phyloP scores from a whole-genome alignment of 2,113 vertebrate species.

The Eublepharis macularius region DNA sequence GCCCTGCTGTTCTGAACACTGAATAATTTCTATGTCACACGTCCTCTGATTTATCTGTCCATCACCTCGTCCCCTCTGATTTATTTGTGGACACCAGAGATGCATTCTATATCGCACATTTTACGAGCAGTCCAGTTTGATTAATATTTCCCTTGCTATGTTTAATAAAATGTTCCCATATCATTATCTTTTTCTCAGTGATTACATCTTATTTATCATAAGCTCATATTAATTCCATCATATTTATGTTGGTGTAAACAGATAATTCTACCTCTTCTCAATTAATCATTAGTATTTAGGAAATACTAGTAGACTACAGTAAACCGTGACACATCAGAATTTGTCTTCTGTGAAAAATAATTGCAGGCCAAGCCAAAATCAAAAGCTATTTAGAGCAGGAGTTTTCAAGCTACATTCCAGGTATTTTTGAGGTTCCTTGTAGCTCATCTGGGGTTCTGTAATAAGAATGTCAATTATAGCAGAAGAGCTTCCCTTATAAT shows the following conservation, averaged over 20 bases:
- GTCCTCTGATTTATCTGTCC: conserved; percentile 7
- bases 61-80: conserved; percentile 16
- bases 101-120: conserved; percentile 5
- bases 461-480: background rate
- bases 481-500: background rate
- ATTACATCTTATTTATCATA: conserved; percentile 6
- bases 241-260: background rate
- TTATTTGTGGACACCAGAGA: conserved; percentile 18
- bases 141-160: conserved; percentile 12
- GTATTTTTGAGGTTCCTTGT: background rate
- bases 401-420: background rate
- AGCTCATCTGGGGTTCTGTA: no score
- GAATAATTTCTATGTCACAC: background rate
- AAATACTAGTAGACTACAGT: background rate
- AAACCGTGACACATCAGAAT: background rate
- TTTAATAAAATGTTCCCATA: background rate
- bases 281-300: conserved; percentile 4
- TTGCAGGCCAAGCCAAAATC: background rate
- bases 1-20: background rate
- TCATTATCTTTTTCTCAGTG: background rate
- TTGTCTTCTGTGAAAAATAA: background rate
- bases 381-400: background rate
- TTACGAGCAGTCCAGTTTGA: conserved; percentile 7
- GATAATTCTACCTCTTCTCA: conserved; percentile 10
- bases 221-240: background rate